Evolutionary conservation across 2,888 invertebrate species (phyloP), one percentile per base, ranked within the genome.

Genomic region (Drosophila falleni): DNA sequence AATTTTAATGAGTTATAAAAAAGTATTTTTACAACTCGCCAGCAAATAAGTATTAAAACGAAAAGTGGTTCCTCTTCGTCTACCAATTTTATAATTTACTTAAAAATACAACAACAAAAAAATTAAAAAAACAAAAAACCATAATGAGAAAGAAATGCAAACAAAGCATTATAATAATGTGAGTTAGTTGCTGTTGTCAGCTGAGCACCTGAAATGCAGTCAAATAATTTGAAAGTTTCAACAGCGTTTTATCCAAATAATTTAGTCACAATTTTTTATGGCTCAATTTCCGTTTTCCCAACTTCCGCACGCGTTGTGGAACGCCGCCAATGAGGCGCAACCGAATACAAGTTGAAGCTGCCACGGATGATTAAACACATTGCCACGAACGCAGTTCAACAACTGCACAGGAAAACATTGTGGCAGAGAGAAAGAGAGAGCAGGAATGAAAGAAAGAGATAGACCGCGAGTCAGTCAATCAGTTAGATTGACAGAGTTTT

Each of bases 1-100:
- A 70, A 80, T 81, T 81, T 80, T 80, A 80, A 88, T 85, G 88
- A 85, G 89, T 72, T 68, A 73, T 85, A 81, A 85, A 89, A 85
- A 71, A 63, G 78, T 73, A 39, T 15, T 74, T 74, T 67, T 64
- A 62, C 70, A 66, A 39, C 47, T 58, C 42, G 53, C 60, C 56
- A 44, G 10, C 9, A 41, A 47, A 65, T 55, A 46, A 61, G 19
- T 49, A 53, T 56, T 29, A 55, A 44, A 61, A 59, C 29, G 35
- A 29, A 64, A 68, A 47, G 55, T 44, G 60, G 23, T 46, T 44
- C 2, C 19, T 10, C 26, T 23, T 8, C 29, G 11, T 29, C 3
- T 11, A 2, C 23, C 29, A 29, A 8, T 15, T 11, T n/a, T 13
- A 31, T 44, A 35, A 47, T 31, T 47, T 13, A 9, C n/a, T 42